phyloP scores from a whole-genome alignment of 2,113 vertebrate species.

The Arizona elegans region DNA sequence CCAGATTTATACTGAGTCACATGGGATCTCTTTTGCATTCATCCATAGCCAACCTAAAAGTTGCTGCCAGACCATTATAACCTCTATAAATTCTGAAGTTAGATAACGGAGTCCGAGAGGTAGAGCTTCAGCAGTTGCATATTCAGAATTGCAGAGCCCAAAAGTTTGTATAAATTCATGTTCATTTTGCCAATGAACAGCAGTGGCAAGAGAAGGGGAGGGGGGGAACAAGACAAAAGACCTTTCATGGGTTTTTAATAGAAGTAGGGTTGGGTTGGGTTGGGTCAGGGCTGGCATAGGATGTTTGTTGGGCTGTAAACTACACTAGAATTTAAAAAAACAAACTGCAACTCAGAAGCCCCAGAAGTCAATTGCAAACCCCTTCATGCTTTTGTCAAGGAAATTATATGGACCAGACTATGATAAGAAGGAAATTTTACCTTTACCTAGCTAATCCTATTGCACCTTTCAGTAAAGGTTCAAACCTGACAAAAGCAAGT shows the following conservation, averaged over 20 bases:
- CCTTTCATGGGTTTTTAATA: not conserved
- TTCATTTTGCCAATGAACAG: not conserved
- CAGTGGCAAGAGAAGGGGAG: accelerated
- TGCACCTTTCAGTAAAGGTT: not conserved
- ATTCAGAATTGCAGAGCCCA: not conserved
- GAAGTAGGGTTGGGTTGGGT: not conserved
- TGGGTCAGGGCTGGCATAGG: not conserved
- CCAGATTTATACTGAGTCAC: not conserved
- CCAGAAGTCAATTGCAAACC: not conserved
- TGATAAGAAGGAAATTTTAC: not conserved
- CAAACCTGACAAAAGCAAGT: not conserved
- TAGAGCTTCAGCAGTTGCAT: not conserved
- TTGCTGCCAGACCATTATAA: not conserved
- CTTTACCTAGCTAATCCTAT: not conserved
- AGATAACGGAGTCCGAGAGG: not conserved
- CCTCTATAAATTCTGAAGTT: not conserved
- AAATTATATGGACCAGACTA: not conserved
- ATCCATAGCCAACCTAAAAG: not conserved
- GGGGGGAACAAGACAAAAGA: not conserved
- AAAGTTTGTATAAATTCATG: not conserved
- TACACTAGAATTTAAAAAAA: not conserved
- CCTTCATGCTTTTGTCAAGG: not conserved
- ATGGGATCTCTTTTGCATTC: not conserved
- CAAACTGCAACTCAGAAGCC: not conserved
- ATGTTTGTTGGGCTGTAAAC: not conserved